Base-by-base conservation (phyloP, 92 coral and sea anemone genomes). In the Epizoanthus scotinus region DNA sequence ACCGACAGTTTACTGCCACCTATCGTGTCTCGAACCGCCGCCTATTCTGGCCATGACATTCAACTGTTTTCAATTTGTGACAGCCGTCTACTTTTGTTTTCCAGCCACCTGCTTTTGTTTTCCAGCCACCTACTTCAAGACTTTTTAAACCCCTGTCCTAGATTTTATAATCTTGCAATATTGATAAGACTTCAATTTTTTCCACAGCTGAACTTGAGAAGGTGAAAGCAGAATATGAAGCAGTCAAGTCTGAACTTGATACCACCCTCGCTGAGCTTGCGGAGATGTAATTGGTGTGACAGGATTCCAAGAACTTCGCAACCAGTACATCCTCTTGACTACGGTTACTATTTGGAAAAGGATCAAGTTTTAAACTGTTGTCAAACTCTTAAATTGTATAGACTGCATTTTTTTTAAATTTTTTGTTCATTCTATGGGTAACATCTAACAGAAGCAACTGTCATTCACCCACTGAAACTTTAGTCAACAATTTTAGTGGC, bases 171-270 rank as follows among this genome's bases (percentile, higher is more conserved):
- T 13, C 10, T 47, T 47, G 52, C 52, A 2, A n/a, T 31, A 5
- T 19, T 62, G 4, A 62, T 7, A 5, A 64, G 8, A 15, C 29
- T 58, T 57, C 31, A 6, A 14, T 66, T 47, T 49, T 18, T 19
- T 68, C 79, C 63, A 64, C 87, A 94, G 98, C 31, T 31, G 91
- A 92, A 73, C 91, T 93, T 13, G 99, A 96, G 40, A 86, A 84
- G 24, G 89, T 92, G 58, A 96, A 96, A 90, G 66, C 61, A 3
- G 94, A 93, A n/a, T 96, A 93, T 66, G 83, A 73, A 17, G 84
- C 88, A 63, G 98, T 92, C 8, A 93, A 96, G 64, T 86, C 83
- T 2, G 99, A 96, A 71, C 94, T 96, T 8, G 99, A 96, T 18
- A 12, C 70, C 19, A 96, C 99, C 52, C 88, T 96, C 84, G 87